These are phyloP conservation scores for Tillus elongatus DNA, from an alignment of 2,888 invertebrate species.

Conservation along the genomic window DNA sequence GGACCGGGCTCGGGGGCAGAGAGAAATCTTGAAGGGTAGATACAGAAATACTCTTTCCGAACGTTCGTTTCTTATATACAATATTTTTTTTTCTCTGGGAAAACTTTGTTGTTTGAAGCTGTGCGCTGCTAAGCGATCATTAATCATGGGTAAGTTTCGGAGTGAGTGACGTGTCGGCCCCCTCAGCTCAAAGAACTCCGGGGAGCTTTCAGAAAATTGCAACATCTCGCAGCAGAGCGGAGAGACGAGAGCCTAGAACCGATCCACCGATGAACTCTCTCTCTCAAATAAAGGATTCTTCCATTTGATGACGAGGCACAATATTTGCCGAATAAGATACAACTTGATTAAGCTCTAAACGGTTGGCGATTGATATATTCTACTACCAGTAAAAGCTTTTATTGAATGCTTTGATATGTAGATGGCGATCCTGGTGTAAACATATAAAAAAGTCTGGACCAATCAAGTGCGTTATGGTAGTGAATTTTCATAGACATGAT, in stretches of 20 bases:
- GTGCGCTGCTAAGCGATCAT: slow-evolving; percentile 47
- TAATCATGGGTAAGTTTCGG: slow-evolving; percentile 50
- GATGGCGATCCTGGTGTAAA: too few relatives aligned
- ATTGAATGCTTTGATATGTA: too few relatives aligned
- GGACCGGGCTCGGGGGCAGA: slow-evolving; percentile 28
- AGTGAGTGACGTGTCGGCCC: slow-evolving; percentile 43
- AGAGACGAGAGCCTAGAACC: slow-evolving; percentile 28
- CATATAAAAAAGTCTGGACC: too few relatives aligned
- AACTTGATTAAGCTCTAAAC: slow-evolving; percentile 3
- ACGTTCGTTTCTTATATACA: slow-evolving; percentile 44
- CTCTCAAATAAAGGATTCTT: slow-evolving; percentile 29
- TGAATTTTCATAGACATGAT: too few relatives aligned
- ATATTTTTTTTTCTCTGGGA: slow-evolving; percentile 51
- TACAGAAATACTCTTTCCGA: slow-evolving; percentile 43
- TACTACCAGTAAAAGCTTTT: too few relatives aligned
- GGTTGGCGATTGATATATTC: too few relatives aligned
- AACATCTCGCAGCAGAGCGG: slow-evolving; percentile 37
- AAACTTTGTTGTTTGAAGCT: slow-evolving; percentile 56
- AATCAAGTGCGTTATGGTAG: too few relatives aligned
- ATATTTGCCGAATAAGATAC: slow-evolving; percentile 20
- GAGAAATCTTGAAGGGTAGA: slow-evolving; percentile 44
- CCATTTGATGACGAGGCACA: slow-evolving; percentile 36
- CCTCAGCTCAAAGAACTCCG: slow-evolving; percentile 36
- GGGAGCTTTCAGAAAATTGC: slow-evolving; percentile 44
- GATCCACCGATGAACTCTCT: slow-evolving; percentile 35